Percentiles rank a stretch among this genome's conserved stretches.
These are phyloP conservation scores for Geopemphigus sp. DNA, from an alignment of 1,140 invertebrate species.

Conservation along the genomic window DNA sequence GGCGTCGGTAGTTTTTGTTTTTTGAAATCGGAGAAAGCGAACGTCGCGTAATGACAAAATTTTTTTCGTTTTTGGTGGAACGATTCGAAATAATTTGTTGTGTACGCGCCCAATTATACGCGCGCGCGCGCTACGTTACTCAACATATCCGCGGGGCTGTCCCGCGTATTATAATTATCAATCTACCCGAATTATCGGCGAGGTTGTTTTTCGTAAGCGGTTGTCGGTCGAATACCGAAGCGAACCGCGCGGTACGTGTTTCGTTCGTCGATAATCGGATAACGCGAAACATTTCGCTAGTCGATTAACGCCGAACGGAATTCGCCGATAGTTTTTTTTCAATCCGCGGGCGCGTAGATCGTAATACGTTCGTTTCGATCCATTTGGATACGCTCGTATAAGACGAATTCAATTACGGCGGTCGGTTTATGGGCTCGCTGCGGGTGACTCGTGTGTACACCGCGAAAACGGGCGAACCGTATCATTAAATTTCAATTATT, in stretches of 20 bases:
- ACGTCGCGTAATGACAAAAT: not conserved
- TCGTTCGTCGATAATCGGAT: too few relatives aligned
- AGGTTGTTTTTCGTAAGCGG: not conserved
- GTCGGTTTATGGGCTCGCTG: not conserved
- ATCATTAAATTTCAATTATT: slow-evolving; percentile 33
- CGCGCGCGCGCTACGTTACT: not conserved
- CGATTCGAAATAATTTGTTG: not conserved
- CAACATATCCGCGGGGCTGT: slow-evolving; percentile 1
- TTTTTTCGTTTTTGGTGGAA: not conserved
- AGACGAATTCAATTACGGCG: not conserved
- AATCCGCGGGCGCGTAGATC: too few relatives aligned
- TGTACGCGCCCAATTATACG: too few relatives aligned
- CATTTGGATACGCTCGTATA: not conserved
- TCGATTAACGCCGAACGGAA: too few relatives aligned
- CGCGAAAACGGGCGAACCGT: not conserved
- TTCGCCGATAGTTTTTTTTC: too few relatives aligned
- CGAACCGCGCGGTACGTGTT: not conserved
- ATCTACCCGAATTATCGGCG: not conserved
- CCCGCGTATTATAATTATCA: not conserved
- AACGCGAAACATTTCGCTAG: too few relatives aligned
- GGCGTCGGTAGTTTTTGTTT: not conserved
- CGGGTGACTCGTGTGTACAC: not conserved
- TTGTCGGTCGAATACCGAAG: not conserved
- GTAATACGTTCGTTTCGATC: too few relatives aligned
- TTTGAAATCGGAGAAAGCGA: slow-evolving; percentile 13